A percentile compares a stretch with the other conserved stretches of the same genome.
phyloP scores from a whole-genome alignment of 2,797 vertebrate genomes.

The Florisuga fusca region DNA sequence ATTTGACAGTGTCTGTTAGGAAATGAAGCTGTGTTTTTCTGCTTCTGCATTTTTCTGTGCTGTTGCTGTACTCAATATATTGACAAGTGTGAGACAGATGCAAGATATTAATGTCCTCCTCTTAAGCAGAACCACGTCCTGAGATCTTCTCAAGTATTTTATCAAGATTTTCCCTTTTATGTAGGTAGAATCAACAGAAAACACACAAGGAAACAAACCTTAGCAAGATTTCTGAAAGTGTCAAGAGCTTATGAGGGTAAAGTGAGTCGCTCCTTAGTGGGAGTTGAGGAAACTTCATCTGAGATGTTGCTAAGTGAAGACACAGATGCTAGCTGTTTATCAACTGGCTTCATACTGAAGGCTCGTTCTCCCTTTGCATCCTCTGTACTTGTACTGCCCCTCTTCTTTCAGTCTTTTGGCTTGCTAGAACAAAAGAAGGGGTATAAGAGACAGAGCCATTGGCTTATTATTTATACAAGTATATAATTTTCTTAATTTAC shows the following conservation, averaged over 20 bases:
- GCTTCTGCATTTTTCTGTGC: background rate
- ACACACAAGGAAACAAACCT: background rate
- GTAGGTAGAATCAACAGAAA: background rate
- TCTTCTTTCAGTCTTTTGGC: background rate
- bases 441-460: background rate
- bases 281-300: background rate
- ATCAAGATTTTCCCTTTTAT: background rate
- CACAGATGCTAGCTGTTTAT: background rate
- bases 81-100: background rate
- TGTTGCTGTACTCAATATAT: background rate
- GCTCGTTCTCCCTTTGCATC: background rate
- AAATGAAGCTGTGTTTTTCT: background rate
- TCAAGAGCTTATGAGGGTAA: too few relatives aligned
- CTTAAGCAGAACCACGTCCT: background rate
- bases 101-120: background rate
- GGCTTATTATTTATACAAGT: background rate
- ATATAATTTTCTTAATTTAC: background rate
- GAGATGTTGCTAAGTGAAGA: background rate
- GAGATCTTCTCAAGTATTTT: background rate
- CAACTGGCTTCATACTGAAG: background rate
- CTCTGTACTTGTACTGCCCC: background rate
- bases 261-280: background rate
- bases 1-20: background rate
- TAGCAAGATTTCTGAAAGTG: background rate
- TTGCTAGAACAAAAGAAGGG: background rate